Conservation (phyloP, 2,797 vertebrate genomes). For the Protonibea diacanthus region DNA sequence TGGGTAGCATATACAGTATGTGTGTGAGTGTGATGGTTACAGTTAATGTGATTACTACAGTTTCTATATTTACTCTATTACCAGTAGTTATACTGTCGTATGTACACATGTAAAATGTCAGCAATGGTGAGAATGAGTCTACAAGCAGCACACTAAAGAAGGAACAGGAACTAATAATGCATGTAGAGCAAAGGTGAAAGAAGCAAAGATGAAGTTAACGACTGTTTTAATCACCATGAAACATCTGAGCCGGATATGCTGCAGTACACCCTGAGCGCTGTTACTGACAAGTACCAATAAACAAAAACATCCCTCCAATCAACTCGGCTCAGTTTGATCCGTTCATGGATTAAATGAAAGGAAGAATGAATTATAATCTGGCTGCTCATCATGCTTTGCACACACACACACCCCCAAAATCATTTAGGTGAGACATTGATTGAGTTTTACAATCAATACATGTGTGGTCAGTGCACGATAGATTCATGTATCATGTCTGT, state of each 20-base stretch:
- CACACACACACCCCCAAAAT: background rate
- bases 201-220: background rate
- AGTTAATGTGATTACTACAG: background rate
- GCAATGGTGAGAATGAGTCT: background rate
- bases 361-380: background rate
- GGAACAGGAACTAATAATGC: too few species aligned
- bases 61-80: background rate
- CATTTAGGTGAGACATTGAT: constrained; percentile 19
- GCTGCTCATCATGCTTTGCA: background rate
- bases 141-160: background rate
- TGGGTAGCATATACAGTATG: background rate
- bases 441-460: constrained; percentile 22
- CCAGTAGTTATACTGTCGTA: background rate
- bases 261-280: background rate
- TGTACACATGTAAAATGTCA: background rate
- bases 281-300: background rate
- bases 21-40: background rate
- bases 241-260: background rate
- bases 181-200: background rate
- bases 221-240: background rate
- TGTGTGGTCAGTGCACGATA: constrained; percentile 8
- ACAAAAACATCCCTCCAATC: background rate
- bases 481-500: constrained; percentile 13
- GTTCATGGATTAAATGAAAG: background rate
- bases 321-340: background rate